phyloP scores from a whole-genome alignment of 2,113 vertebrate genomes.

The Cricetomys ansorgei region DNA sequence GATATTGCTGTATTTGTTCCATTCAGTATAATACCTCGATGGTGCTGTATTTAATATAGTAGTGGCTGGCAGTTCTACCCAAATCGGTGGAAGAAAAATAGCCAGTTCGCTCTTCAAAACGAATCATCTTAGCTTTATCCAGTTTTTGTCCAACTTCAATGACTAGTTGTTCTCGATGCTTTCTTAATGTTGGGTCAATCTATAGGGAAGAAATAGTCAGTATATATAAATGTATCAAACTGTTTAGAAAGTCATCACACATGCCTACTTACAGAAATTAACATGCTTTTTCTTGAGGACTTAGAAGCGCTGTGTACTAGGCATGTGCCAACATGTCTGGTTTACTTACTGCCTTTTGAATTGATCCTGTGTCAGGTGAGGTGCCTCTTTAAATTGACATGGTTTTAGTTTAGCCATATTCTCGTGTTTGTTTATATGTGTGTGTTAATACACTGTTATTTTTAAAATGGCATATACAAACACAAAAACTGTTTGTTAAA shows the following conservation, averaged over 20 bases:
- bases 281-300: slow-evolving; percentile 19
- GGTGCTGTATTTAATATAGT: slow-evolving; percentile 98
- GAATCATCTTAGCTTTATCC: slow-evolving; percentile 98
- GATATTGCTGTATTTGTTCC: neutral
- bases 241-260: slow-evolving; percentile 6
- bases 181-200: slow-evolving; percentile 95
- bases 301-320: neutral
- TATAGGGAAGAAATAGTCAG: slow-evolving; percentile 75
- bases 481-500: too few relatives aligned
- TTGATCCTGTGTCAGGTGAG: neutral
- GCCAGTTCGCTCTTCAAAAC: slow-evolving; percentile 97
- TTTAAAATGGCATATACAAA: neutral
- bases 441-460: neutral
- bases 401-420: neutral
- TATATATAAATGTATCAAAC: neutral
- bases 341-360: neutral
- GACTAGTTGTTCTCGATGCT: slow-evolving; percentile 94
- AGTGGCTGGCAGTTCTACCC: slow-evolving; percentile 98
- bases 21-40: slow-evolving; percentile 92
- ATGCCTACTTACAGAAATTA: neutral
- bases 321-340: neutral
- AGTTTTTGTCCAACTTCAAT: slow-evolving; percentile 95
- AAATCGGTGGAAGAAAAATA: slow-evolving; percentile 98
- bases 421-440: neutral
- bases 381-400: neutral